Base-by-base conservation (phyloP, 1,140 invertebrate genomes). In the Eriosoma lanigerum region DNA sequence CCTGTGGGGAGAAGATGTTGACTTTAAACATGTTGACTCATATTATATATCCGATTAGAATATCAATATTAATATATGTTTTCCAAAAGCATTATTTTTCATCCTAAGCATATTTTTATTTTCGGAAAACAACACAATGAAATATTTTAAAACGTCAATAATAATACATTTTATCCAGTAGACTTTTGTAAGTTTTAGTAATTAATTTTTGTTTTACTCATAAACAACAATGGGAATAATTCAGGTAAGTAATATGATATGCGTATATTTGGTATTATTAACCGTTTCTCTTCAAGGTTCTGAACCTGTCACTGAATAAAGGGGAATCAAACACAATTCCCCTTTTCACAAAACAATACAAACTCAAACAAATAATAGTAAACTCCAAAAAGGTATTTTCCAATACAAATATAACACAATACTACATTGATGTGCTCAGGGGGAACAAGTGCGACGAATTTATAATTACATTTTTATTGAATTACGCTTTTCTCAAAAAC, bases 301-400 rank as follows among this genome's bases (percentile, higher is more conserved):
- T 38, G 73, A 32, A 76, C 73, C 54, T 76, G 73, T 80, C 76
- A 80, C 58, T 24, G 44, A 9, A 26, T 80, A 48, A 62, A 8
- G n/a, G 32, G 73, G 54, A 38, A 26, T 13, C 17, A n/a, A 72
- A 26, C 24, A 29, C 44, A 15, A 50, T 72, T 72, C 12, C 68
- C 12, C 9, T 46, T n/a, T 24, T 72, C 17, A 19, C 62, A 1
- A 24, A 48, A 48, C 66, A 68, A 68, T 48, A 38, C 21, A 48
- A 68, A 48, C 15, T 29, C 26, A 62, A 62, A 38, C 26, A 62
- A 60, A 38, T 12, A 38, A 60, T 60, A 60, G 58, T 60, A 26
- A 26, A 38, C 32, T 38, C 32, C 3, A 38, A 38, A 38, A 44
- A 66, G 38, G 38, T 44, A 46, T 66, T 66, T 46, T 66, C 64